Conservation (phyloP, 2,113 vertebrate genomes). For the Alethe castanea region DNA sequence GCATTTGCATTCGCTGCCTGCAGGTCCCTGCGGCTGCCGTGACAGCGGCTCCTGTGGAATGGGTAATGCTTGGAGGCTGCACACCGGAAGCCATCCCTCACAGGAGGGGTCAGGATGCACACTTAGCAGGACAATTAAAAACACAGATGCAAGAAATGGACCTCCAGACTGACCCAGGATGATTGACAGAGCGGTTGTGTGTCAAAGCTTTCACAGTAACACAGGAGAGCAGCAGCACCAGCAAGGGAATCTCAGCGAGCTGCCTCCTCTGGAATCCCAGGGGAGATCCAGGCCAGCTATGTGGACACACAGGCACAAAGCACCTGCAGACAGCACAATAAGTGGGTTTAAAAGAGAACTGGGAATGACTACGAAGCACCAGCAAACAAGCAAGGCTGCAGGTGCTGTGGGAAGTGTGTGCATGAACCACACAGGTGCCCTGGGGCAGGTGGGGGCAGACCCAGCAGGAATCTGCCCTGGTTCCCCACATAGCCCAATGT, state of each 20-base stretch:
- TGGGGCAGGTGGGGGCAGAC: background rate
- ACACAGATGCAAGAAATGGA: background rate
- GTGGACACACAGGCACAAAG: background rate
- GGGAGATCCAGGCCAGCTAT: background rate
- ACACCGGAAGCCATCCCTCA: background rate
- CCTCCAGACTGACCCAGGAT: background rate
- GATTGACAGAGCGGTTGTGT: background rate
- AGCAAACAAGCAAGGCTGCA: background rate
- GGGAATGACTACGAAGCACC: background rate
- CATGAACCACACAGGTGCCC: background rate
- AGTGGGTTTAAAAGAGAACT: background rate
- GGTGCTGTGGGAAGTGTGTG: background rate
- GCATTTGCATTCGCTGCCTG: constrained; percentile 41
- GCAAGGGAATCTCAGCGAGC: background rate
- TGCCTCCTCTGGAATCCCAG: background rate
- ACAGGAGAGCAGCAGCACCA: background rate
- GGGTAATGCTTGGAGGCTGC: background rate
- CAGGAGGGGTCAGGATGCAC: background rate
- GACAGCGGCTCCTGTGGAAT: constrained; percentile 3
- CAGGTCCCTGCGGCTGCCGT: background rate
- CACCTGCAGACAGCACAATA: background rate
- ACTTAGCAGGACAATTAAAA: background rate
- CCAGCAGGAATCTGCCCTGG: background rate
- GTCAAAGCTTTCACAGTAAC: background rate
- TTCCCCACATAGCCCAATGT: background rate